Percentiles rank a stretch among this genome's conserved stretches.
These are phyloP conservation scores for Embiotoca jacksoni DNA, from an alignment of 2,113 vertebrate genomes.

Conservation along the genomic window DNA sequence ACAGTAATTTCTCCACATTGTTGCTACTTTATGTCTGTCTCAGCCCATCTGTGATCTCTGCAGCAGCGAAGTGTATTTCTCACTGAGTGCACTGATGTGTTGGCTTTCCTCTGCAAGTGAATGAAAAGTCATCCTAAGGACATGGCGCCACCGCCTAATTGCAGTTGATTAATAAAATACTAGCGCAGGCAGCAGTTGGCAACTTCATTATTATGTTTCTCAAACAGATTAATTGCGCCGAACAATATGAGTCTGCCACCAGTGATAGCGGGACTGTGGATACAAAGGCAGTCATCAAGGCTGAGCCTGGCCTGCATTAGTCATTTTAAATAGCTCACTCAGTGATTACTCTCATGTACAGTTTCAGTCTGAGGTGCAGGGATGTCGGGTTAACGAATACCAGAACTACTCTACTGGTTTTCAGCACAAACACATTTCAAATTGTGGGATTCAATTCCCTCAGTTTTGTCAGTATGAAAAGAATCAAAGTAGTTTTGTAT, in stretches of 20 bases:
- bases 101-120: conserved; percentile 36
- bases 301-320: conserved; percentile 45
- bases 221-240: conserved; percentile 74
- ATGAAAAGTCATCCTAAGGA: conserved; percentile 78
- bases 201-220: conserved; percentile 76
- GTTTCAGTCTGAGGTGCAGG: conserved; percentile 1
- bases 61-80: conserved; percentile 17
- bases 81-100: conserved; percentile 18
- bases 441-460: background rate
- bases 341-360: conserved; percentile 43
- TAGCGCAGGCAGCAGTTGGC: conserved; percentile 73
- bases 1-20: conserved; percentile 45
- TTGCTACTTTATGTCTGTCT: conserved; percentile 46
- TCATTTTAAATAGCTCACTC: conserved; percentile 74
- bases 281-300: conserved; percentile 72
- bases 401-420: background rate
- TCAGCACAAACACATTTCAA: too few species aligned
- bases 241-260: conserved; percentile 74
- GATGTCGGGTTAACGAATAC: conserved; percentile 19
- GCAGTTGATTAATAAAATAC: conserved; percentile 81
- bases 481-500: too few species aligned
- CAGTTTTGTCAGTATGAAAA: background rate
- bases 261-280: conserved; percentile 59
- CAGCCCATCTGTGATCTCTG: conserved; percentile 58
- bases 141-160: conserved; percentile 67